phyloP scores from a whole-genome alignment of 2,888 invertebrate species.

The Neoascia interrupta region DNA sequence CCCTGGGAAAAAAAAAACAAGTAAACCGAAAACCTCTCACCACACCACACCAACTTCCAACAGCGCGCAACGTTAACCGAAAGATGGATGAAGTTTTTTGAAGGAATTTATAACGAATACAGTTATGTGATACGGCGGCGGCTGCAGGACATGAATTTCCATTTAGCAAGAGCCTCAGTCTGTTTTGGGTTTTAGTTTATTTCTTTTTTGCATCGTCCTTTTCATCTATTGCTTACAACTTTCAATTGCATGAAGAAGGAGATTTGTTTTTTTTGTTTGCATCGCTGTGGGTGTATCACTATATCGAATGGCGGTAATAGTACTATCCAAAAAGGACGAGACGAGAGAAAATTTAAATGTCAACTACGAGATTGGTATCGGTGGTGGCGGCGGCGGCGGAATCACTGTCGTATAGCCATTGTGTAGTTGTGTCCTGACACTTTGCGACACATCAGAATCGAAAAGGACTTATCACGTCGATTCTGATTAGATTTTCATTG shows the following conservation, averaged over 20 bases:
- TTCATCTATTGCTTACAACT: conserved; percentile 4
- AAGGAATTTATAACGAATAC: conserved; percentile 61
- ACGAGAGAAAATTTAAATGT: conserved; percentile 68
- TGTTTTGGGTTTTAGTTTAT: background rate
- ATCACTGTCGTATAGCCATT: background rate
- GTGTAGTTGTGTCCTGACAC: conserved; percentile 44
- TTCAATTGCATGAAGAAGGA: conserved; percentile 53
- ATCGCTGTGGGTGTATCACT: conserved; percentile 3
- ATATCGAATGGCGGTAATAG: background rate
- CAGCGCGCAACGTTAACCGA: conserved; percentile 19
- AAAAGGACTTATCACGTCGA: conserved; percentile 69
- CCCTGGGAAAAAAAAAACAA: conserved; percentile 2
- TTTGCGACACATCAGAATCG: conserved; percentile 67
- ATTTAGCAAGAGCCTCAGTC: conserved; percentile 22
- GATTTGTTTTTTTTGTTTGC: conserved; percentile 31
- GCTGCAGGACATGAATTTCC: conserved; percentile 59
- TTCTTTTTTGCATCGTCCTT: background rate
- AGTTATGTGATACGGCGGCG: conserved; percentile 40
- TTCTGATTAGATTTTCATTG: conserved; percentile 69
- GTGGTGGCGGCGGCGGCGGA: conserved; percentile 4
- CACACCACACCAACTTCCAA: no score
- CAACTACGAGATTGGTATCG: conserved; percentile 65
- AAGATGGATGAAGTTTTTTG: conserved; percentile 55
- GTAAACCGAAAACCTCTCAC: background rate
- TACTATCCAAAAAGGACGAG: conserved; percentile 22